Conservation (phyloP, 2,888 invertebrate genomes). For the Entomobrya proxima region DNA sequence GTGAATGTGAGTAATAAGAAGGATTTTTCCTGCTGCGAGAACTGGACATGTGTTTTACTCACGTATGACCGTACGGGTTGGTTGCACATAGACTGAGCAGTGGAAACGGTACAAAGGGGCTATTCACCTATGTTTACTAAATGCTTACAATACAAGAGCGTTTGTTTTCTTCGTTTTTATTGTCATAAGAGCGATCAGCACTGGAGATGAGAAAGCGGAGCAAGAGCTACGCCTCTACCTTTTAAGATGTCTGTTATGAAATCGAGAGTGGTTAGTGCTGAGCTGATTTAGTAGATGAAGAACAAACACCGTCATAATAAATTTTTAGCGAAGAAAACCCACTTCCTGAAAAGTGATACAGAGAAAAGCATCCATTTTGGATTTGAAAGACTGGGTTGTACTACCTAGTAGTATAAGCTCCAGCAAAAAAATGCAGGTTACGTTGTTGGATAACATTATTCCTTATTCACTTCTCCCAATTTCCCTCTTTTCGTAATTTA, state of each 20-base stretch:
- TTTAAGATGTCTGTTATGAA: slow-evolving; percentile 33
- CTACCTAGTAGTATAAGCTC: too few relatives aligned
- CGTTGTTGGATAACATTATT: background rate
- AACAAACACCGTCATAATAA: slow-evolving; percentile 12
- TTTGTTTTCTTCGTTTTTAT: slow-evolving; percentile 39
- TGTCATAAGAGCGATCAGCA: slow-evolving; percentile 38
- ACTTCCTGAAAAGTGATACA: slow-evolving; percentile 10
- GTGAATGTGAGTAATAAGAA: slow-evolving; percentile 41
- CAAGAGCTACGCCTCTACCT: slow-evolving; percentile 30
- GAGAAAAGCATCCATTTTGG: background rate
- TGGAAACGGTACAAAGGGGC: background rate
- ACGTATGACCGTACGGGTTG: background rate
- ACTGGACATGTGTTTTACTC: slow-evolving; percentile 38
- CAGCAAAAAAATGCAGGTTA: background rate
- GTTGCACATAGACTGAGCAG: background rate
- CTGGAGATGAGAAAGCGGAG: background rate
- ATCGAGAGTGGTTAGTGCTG: background rate
- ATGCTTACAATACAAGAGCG: slow-evolving; percentile 38
- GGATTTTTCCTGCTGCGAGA: slow-evolving; percentile 26
- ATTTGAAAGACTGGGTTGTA: background rate
- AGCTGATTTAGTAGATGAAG: background rate
- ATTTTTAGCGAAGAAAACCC: slow-evolving; percentile 23
- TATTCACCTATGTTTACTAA: slow-evolving; percentile 41
- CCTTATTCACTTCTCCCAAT: background rate
- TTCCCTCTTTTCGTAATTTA: slow-evolving; percentile 27